phyloP scores from a whole-genome alignment of 1,140 invertebrate species.

The Nasonia longicornis region DNA sequence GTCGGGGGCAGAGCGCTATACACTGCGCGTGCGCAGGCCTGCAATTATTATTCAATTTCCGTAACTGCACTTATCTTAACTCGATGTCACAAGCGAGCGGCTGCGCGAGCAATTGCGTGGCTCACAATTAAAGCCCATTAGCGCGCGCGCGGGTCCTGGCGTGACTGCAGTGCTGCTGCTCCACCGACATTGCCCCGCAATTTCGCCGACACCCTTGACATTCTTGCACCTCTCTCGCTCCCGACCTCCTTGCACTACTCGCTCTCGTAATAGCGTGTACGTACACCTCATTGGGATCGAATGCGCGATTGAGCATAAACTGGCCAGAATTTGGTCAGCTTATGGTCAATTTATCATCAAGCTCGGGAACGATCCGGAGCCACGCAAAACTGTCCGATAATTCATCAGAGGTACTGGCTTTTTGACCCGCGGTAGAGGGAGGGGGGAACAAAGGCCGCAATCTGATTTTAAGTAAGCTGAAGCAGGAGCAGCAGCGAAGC shows the following conservation, averaged over 20 bases:
- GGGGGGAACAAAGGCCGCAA: slow-evolving; percentile 15
- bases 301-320: too few relatives aligned
- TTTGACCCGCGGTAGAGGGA: not conserved
- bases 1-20: not conserved
- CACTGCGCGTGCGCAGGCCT: not conserved
- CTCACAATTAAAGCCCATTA: slow-evolving; percentile 66
- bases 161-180: slow-evolving; percentile 49
- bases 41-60: slow-evolving; percentile 67
- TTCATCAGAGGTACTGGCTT: not conserved
- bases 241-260: not conserved
- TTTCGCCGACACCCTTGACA: slow-evolving; percentile 61
- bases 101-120: slow-evolving; percentile 50
- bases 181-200: slow-evolving; percentile 52
- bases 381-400: too few relatives aligned
- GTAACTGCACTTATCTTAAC: slow-evolving; percentile 62
- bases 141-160: slow-evolving; percentile 49
- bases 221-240: slow-evolving; percentile 56
- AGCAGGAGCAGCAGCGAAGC: not conserved
- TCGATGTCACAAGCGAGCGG: slow-evolving; percentile 60
- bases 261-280: too few relatives aligned
- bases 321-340: too few relatives aligned
- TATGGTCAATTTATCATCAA: too few relatives aligned
- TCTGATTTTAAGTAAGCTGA: slow-evolving; percentile 7
- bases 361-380: too few relatives aligned
- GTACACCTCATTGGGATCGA: too few relatives aligned